These are phyloP conservation scores for Malacoraja senta DNA, from an alignment of 2,797 vertebrate species.

Conservation along the genomic window DNA sequence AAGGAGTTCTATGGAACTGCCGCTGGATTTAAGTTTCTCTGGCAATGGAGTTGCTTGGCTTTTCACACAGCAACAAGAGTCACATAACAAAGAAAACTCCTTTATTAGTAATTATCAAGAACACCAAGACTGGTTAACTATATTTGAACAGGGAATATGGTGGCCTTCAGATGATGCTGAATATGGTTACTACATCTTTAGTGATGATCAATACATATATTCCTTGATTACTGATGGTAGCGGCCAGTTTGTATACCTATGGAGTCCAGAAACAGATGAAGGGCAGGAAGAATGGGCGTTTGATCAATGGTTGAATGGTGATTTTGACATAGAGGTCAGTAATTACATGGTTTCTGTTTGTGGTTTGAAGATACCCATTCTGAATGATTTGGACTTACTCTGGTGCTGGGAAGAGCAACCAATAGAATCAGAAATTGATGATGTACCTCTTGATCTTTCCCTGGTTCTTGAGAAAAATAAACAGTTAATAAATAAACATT, in stretches of 20 bases:
- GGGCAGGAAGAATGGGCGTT: constrained; percentile 61
- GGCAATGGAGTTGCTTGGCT: constrained; percentile 52
- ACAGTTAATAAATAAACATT: constrained; percentile 79
- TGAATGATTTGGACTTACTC: constrained; percentile 75
- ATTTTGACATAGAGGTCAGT: constrained; percentile 62
- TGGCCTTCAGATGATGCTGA: constrained; percentile 86
- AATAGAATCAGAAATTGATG: constrained; percentile 60
- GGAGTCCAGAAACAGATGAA: constrained; percentile 61
- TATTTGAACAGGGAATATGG: constrained; percentile 87
- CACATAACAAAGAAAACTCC: constrained; percentile 60
- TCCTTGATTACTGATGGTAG: constrained; percentile 82
- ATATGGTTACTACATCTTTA: constrained; percentile 90
- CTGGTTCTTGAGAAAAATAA: constrained; percentile 74
- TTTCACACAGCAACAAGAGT: constrained; percentile 50
- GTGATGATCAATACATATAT: constrained; percentile 84
- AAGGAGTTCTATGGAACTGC: constrained; percentile 57
- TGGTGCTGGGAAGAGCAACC: constrained; percentile 73
- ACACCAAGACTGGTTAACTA: constrained; percentile 82
- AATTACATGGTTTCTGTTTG: constrained; percentile 72
- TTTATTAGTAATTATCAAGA: constrained; percentile 70
- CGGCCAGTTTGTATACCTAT: constrained; percentile 82
- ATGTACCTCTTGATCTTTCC: constrained; percentile 82
- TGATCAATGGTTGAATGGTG: constrained; percentile 53
- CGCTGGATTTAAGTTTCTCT: constrained; percentile 62
- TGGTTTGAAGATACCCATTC: constrained; percentile 83